Evolutionary conservation across 2,888 invertebrate species (phyloP).

Genomic region (Phaedon cochleariae): DNA sequence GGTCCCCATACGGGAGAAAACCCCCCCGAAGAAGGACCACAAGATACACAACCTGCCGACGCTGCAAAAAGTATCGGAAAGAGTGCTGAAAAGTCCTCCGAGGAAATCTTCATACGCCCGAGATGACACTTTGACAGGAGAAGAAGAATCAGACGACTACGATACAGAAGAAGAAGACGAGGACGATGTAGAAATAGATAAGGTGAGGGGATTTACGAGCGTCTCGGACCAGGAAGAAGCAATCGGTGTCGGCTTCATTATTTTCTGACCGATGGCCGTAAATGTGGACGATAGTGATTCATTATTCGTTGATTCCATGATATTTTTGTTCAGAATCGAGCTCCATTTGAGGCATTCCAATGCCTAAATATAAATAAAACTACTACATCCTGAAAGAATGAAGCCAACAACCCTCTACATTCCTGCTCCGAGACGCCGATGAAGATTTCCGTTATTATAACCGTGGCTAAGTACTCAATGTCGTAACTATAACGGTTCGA

Average conservation of each 20-base stretch:
- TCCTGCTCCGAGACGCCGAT: too few species aligned
- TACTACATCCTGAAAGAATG: too few species aligned
- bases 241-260: neutral
- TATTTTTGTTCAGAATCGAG: too few species aligned
- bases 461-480: too few species aligned
- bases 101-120: slow-evolving; percentile 43
- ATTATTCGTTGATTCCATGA: too few species aligned
- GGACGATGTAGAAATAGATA: slow-evolving; percentile 47
- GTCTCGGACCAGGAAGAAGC: neutral
- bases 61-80: slow-evolving; percentile 57
- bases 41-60: slow-evolving; percentile 49
- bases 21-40: slow-evolving; percentile 57
- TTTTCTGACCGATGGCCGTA: neutral
- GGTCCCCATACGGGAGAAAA: slow-evolving; percentile 56
- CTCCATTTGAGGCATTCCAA: too few species aligned
- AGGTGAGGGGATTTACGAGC: slow-evolving; percentile 39
- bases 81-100: slow-evolving; percentile 51
- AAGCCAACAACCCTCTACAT: too few species aligned
- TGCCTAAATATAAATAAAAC: too few species aligned
- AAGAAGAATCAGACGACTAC: slow-evolving; percentile 33
- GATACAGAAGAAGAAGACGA: slow-evolving; percentile 32
- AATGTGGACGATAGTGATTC: too few species aligned
- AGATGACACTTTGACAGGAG: slow-evolving; percentile 33
- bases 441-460: too few species aligned
- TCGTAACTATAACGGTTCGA: too few species aligned